Conservation (phyloP, 2,113 vertebrate species). For the Tretioscincus oriximinensis region DNA sequence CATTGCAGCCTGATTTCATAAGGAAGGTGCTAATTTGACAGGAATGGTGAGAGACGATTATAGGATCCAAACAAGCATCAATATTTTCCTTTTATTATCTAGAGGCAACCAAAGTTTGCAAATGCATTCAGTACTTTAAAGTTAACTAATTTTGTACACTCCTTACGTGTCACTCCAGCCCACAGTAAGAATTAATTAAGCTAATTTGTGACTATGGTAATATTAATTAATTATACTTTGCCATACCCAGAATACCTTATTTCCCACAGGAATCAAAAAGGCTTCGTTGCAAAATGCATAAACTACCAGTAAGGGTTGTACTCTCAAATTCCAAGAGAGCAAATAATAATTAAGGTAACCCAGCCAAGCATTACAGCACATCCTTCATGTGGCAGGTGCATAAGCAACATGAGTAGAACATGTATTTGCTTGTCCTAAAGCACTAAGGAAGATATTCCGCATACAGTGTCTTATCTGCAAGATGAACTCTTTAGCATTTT, state of each 20-base stretch:
- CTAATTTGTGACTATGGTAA: constrained; percentile 20
- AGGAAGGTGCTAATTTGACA: too few relatives aligned
- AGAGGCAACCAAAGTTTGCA: neutral
- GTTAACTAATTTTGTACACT: neutral
- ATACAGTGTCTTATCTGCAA: neutral
- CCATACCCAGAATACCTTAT: neutral
- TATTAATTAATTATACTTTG: constrained; percentile 1
- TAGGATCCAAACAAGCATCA: too few relatives aligned
- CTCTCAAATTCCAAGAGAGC: neutral
- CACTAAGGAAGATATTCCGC: neutral
- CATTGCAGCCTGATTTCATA: too few relatives aligned
- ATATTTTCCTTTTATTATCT: too few relatives aligned
- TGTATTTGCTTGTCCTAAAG: neutral
- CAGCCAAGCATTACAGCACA: neutral
- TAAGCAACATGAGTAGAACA: neutral
- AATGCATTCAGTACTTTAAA: constrained; percentile 6
- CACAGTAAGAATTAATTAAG: constrained; percentile 32
- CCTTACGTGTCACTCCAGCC: neutral
- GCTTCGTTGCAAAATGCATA: neutral
- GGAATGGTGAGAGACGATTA: too few relatives aligned
- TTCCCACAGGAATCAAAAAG: neutral
- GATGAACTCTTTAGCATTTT: neutral
- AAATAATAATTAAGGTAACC: neutral
- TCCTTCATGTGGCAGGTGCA: neutral
- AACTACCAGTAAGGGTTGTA: too few relatives aligned